Percentiles rank a stretch among this genome's conserved stretches.
Evolutionary conservation across 2,797 vertebrate species (phyloP).

Genomic region (Alectoris magna): DNA sequence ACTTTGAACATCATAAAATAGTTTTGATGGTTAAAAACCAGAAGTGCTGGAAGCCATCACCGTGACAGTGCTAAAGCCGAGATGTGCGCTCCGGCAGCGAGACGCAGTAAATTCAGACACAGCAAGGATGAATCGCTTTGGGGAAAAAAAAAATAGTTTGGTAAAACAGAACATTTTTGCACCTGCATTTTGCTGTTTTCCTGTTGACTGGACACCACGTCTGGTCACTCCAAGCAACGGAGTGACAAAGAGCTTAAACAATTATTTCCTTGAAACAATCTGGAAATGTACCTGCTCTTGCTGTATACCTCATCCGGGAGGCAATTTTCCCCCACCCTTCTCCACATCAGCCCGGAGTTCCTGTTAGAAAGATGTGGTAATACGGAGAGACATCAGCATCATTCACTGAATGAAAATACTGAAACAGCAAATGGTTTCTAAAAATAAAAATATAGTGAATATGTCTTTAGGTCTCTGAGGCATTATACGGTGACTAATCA

Average conservation of each 20-base stretch:
- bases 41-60: constrained; percentile 10
- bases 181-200: not conserved
- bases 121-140: constrained; percentile 11
- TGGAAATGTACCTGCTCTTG: constrained; percentile 36
- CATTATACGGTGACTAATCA: constrained; percentile 67
- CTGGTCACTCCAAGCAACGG: constrained; percentile 14
- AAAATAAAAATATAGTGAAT: constrained; percentile 69
- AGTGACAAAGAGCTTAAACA: constrained; percentile 51
- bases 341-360: constrained; percentile 37
- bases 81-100: not conserved
- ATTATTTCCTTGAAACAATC: constrained; percentile 48
- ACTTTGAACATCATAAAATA: constrained; percentile 12
- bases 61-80: constrained; percentile 28
- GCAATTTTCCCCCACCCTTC: constrained; percentile 49
- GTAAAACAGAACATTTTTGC: constrained; percentile 36
- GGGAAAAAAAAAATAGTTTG: constrained; percentile 1
- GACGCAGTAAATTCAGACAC: constrained; percentile 25
- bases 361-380: constrained; percentile 59
- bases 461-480: constrained; percentile 63
- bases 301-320: constrained; percentile 38
- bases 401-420: constrained; percentile 67
- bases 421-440: constrained; percentile 69
- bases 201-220: constrained; percentile 24
- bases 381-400: constrained; percentile 69
- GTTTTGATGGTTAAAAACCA: constrained; percentile 21